phyloP scores from a whole-genome alignment of 2,113 vertebrate species.

The Cisticola juncidis region DNA sequence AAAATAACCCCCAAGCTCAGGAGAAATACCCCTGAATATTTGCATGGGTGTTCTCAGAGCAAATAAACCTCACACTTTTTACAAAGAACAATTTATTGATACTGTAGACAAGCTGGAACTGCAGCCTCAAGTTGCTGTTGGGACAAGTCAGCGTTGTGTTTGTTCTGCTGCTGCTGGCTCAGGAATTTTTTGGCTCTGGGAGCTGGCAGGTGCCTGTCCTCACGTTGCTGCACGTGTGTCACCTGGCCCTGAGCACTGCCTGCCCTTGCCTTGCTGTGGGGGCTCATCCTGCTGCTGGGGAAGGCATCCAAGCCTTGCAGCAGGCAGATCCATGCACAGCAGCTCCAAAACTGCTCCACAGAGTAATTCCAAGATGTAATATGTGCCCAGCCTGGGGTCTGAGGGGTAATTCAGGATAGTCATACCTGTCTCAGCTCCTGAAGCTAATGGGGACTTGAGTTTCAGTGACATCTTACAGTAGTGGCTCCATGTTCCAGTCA shows the following conservation, averaged over 20 bases:
- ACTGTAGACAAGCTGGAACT: conserved; percentile 26
- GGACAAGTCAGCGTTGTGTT: conserved; percentile 37
- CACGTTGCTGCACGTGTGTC: not conserved
- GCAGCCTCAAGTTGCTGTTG: conserved; percentile 1
- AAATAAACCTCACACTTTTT: conserved; percentile 4
- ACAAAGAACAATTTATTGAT: conserved; percentile 39
- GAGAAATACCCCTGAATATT: not conserved
- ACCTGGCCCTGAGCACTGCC: not conserved
- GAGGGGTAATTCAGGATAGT: not conserved
- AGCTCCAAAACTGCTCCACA: not conserved
- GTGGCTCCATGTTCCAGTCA: not conserved
- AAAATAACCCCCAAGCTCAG: not conserved
- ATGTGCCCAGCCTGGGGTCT: not conserved
- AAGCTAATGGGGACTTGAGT: not conserved
- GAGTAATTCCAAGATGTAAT: not conserved
- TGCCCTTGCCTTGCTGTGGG: not conserved
- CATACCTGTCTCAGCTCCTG: not conserved
- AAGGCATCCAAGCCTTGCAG: not conserved
- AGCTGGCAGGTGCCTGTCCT: conserved; percentile 34
- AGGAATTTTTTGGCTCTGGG: conserved; percentile 27
- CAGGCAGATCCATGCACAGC: not conserved
- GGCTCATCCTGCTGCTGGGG: not conserved
- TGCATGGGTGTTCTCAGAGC: not conserved
- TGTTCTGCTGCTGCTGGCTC: not conserved
- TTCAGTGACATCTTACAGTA: not conserved